phyloP scores from a whole-genome alignment of 2,888 invertebrate species.

The Uloborus plumipes region DNA sequence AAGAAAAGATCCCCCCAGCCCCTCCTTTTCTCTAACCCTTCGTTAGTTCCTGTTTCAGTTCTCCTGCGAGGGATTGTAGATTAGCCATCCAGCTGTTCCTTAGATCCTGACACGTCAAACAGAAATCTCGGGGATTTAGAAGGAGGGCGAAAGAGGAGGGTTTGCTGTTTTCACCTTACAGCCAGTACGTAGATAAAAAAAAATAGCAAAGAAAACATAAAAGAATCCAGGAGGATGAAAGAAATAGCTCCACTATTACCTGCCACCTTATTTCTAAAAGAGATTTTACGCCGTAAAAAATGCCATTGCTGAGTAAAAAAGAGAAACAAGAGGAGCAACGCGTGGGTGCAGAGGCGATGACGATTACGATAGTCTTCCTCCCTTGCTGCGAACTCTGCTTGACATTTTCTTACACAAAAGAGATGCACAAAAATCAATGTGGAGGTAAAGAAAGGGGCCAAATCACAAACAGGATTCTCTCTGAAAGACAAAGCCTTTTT shows the following conservation, averaged over 20 bases:
- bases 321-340: constrained; percentile 4
- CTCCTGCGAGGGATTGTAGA: constrained; percentile 33
- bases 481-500: constrained; percentile 12
- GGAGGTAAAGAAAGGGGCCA: constrained; percentile 9
- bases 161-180: not conserved
- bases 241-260: constrained; percentile 39
- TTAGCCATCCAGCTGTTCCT: constrained; percentile 47
- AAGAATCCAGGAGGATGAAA: constrained; percentile 18
- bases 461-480: constrained; percentile 19
- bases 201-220: too few species aligned
- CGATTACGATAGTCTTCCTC: constrained; percentile 33
- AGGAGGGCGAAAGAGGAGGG: not conserved
- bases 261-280: constrained; percentile 46
- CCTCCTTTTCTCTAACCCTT: not conserved
- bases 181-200: too few species aligned
- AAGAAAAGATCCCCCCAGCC: not conserved
- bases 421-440: constrained; percentile 12
- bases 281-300: constrained; percentile 22
- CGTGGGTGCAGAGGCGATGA: constrained; percentile 26
- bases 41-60: constrained; percentile 23
- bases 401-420: constrained; percentile 7
- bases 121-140: constrained; percentile 33
- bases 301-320: not conserved
- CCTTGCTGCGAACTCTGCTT: not conserved
- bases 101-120: constrained; percentile 23